Evolutionary conservation across 2,888 invertebrate genomes (phyloP).

Genomic region (Pollenia labialis): DNA sequence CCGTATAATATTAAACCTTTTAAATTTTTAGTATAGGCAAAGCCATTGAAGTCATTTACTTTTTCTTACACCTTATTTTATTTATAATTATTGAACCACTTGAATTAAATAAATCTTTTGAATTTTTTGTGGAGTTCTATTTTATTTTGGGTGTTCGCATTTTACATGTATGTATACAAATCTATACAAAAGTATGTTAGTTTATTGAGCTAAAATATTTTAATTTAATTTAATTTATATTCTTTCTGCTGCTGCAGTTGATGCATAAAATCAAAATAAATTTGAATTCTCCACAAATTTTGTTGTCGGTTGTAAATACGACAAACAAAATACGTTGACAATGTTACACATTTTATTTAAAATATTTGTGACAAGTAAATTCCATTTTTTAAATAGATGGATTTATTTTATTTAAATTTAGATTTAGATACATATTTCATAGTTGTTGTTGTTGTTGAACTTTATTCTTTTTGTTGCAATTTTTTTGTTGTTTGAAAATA

Average conservation of each 20-base stretch:
- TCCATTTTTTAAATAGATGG: slow-evolving; percentile 15
- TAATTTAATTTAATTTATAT: slow-evolving; percentile 15
- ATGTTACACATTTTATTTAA: slow-evolving; percentile 42
- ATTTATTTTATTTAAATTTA: slow-evolving; percentile 50
- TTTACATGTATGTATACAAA: too few species aligned
- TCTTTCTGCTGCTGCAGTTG: neutral
- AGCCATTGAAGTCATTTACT: too few species aligned
- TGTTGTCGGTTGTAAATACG: slow-evolving; percentile 10
- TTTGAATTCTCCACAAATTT: neutral
- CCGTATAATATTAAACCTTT: too few species aligned
- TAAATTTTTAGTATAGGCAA: too few species aligned
- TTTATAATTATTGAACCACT: too few species aligned
- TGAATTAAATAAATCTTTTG: too few species aligned
- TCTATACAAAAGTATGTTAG: too few species aligned
- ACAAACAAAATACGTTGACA: slow-evolving; percentile 22
- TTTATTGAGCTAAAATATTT: neutral
- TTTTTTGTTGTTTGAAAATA: neutral
- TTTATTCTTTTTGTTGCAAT: neutral
- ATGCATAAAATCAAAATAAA: slow-evolving; percentile 46
- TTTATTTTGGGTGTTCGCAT: too few species aligned
- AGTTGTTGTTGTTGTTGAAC: neutral
- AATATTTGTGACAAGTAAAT: slow-evolving; percentile 35
- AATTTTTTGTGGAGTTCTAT: too few species aligned
- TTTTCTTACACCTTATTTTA: too few species aligned
- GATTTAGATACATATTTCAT: slow-evolving; percentile 33